These are phyloP conservation scores for Drosophila leontia DNA, from an alignment of 1,140 invertebrate species.

Conservation along the genomic window DNA sequence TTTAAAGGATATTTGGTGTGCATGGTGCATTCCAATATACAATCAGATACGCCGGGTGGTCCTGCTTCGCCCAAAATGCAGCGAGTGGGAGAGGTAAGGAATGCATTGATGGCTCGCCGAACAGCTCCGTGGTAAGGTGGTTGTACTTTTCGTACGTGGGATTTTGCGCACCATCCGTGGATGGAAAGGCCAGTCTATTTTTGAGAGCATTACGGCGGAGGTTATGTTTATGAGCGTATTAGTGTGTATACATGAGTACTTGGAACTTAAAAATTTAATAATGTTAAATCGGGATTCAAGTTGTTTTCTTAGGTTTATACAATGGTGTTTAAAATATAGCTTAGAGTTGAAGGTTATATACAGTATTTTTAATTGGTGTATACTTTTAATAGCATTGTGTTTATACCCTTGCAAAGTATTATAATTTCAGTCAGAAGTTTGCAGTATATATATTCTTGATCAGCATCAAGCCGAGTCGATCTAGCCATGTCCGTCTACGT, in stretches of 20 bases:
- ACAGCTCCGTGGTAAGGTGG: neutral
- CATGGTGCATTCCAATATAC: neutral
- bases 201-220: neutral
- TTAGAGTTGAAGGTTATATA: neutral
- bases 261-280: neutral
- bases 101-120: neutral
- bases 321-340: neutral
- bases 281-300: neutral
- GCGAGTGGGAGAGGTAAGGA: neutral
- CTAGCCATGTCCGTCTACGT: too few relatives aligned
- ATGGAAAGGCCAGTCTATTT: neutral
- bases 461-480: too few relatives aligned
- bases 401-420: neutral
- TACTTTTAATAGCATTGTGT: neutral
- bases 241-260: neutral
- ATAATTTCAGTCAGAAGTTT: too few relatives aligned
- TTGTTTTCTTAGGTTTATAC: neutral
- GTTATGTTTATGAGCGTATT: neutral
- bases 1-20: neutral
- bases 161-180: neutral
- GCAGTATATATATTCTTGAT: too few relatives aligned
- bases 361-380: neutral
- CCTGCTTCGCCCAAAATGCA: neutral
- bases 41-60: too few relatives aligned
- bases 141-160: neutral